These are phyloP conservation scores for Ramazzottius varieornatus DNA, from an alignment of 2,888 invertebrate genomes.

Conservation along the genomic window DNA sequence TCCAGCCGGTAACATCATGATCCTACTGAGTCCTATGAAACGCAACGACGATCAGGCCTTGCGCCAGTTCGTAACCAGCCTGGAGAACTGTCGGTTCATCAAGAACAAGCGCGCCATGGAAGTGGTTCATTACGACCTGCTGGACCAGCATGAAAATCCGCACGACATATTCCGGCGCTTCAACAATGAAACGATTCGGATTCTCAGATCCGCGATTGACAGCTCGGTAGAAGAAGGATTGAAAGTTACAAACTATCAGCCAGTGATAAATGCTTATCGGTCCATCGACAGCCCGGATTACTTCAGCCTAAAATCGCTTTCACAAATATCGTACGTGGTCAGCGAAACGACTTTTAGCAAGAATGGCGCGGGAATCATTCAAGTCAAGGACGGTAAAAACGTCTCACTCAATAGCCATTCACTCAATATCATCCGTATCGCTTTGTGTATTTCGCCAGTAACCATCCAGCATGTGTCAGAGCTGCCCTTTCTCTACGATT, in stretches of 20 bases:
- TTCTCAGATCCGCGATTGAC: constrained; percentile 50
- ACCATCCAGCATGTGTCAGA: no score
- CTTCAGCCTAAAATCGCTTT: not conserved
- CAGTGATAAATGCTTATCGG: not conserved
- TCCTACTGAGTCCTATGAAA: constrained; percentile 36
- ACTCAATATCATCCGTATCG: no score
- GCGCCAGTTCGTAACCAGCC: not conserved
- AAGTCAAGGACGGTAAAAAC: not conserved
- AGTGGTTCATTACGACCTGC: not conserved
- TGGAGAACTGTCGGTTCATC: not conserved
- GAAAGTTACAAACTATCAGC: not conserved
- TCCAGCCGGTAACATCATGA: constrained; percentile 52
- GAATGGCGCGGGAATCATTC: not conserved
- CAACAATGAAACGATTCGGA: constrained; percentile 56
- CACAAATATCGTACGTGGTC: not conserved
- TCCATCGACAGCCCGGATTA: not conserved
- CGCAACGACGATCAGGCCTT: not conserved
- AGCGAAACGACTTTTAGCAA: not conserved
- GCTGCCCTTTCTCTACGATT: no score
- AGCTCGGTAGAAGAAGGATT: constrained; percentile 49
- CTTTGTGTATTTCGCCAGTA: no score
- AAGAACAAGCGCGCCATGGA: not conserved
- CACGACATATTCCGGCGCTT: constrained; percentile 52
- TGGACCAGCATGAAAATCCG: not conserved
- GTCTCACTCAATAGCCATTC: no score